phyloP scores from a whole-genome alignment of 1,140 invertebrate genomes.

The Tetramorium parvispinum region DNA sequence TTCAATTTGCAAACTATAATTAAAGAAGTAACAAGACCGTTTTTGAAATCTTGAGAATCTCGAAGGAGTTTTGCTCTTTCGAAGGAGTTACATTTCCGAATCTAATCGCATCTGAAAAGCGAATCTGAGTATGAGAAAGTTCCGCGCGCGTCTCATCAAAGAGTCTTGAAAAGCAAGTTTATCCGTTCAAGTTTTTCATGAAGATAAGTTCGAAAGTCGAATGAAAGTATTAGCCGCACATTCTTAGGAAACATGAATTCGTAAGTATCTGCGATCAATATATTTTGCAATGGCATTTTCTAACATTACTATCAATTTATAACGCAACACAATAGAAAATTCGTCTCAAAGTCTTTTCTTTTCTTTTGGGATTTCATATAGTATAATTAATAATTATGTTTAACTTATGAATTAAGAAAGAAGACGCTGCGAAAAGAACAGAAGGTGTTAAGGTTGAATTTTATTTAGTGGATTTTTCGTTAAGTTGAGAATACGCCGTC shows the following conservation, averaged over 20 bases:
- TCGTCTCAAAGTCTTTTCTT: background rate
- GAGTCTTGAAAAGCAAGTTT: conserved; percentile 20
- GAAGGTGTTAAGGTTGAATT: background rate
- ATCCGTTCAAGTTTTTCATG: conserved; percentile 37
- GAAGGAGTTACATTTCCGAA: conserved; percentile 23
- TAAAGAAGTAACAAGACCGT: background rate
- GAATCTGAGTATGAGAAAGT: background rate
- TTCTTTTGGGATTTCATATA: background rate
- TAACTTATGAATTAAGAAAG: background rate
- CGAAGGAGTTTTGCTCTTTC: background rate
- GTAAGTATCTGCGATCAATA: conserved; percentile 6
- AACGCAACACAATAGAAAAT: background rate
- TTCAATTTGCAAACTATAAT: background rate
- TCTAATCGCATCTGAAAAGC: conserved; percentile 20
- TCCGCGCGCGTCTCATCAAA: background rate
- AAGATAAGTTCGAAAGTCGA: conserved; percentile 22
- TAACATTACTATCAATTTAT: background rate
- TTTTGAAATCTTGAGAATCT: conserved; percentile 2
- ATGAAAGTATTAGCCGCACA: conserved; percentile 37
- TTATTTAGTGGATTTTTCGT: conserved; percentile 2
- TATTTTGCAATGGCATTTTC: background rate
- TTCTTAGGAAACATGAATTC: conserved; percentile 29
- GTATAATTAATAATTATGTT: background rate
- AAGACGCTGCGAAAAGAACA: background rate
- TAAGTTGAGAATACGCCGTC: background rate